Conservation (phyloP, 2,797 vertebrate genomes). For the Pteropus rufus region DNA sequence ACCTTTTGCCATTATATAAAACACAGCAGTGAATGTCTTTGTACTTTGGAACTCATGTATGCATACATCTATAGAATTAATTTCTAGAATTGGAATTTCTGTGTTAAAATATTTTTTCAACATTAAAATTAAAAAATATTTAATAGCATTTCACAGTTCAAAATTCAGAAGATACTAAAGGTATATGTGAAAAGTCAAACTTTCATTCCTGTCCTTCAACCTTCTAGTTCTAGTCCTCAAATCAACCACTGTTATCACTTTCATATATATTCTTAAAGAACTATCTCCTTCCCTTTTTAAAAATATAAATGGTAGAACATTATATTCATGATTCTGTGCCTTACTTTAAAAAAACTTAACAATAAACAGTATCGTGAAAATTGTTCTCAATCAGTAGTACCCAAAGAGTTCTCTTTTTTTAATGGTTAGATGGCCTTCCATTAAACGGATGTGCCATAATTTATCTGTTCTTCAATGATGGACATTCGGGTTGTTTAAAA, state of each 20-base stretch:
- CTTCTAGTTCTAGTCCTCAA: not conserved
- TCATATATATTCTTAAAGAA: not conserved
- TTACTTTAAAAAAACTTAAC: not conserved
- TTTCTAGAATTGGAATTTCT: not conserved
- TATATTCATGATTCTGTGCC: not conserved
- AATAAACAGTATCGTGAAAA: not conserved
- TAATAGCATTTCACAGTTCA: not conserved
- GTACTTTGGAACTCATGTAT: not conserved
- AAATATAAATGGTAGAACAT: not conserved
- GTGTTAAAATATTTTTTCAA: constrained; percentile 16
- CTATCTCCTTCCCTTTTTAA: not conserved
- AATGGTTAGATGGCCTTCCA: not conserved
- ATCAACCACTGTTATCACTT: not conserved
- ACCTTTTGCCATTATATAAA: not conserved
- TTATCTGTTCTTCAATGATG: not conserved
- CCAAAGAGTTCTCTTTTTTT: not conserved
- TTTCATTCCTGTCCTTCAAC: not conserved
- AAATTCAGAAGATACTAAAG: not conserved
- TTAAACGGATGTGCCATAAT: not conserved
- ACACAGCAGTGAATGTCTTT: not conserved
- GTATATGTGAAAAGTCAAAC: not conserved
- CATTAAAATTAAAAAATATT: not conserved
- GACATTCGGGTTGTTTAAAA: not conserved
- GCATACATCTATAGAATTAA: not conserved
- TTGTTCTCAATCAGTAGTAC: not conserved